These are phyloP conservation scores for Heliconius congener DNA, from an alignment of 1,140 invertebrate genomes.

Conservation along the genomic window DNA sequence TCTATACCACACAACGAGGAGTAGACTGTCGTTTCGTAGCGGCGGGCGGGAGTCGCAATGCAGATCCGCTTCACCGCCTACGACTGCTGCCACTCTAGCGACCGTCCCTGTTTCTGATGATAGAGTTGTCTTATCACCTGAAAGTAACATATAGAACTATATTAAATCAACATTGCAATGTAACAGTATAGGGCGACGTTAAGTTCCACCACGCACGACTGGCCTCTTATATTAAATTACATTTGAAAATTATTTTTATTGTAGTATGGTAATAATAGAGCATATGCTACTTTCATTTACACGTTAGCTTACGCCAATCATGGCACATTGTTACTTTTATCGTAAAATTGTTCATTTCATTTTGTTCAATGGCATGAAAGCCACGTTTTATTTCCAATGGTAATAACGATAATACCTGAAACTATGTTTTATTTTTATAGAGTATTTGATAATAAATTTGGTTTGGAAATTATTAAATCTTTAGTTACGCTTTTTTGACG, in stretches of 20 bases:
- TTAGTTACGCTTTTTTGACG: no score
- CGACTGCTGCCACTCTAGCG: constrained; percentile 69
- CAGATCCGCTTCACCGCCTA: constrained; percentile 79
- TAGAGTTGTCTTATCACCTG: constrained; percentile 47
- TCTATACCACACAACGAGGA: constrained; percentile 82
- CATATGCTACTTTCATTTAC: constrained; percentile 2
- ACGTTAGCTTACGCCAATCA: constrained; percentile 34
- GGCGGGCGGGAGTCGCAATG: constrained; percentile 82
- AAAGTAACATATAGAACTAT: neutral
- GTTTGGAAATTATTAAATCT: no score
- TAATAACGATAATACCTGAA: neutral
- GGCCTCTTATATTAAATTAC: neutral
- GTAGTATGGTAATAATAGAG: neutral
- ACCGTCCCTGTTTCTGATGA: constrained; percentile 56
- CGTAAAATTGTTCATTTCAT: constrained; percentile 31
- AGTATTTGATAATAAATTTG: no score
- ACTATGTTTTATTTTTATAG: neutral
- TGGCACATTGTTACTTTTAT: constrained; percentile 28
- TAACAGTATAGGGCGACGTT: no score
- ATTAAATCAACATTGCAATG: no score
- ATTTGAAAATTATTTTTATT: neutral
- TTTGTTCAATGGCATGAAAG: constrained; percentile 25
- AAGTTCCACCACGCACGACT: no score
- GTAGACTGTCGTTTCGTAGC: constrained; percentile 79
- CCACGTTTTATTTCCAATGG: neutral